Conservation (phyloP, 2,113 vertebrate genomes). For the Shinisaurus crocodilurus region DNA sequence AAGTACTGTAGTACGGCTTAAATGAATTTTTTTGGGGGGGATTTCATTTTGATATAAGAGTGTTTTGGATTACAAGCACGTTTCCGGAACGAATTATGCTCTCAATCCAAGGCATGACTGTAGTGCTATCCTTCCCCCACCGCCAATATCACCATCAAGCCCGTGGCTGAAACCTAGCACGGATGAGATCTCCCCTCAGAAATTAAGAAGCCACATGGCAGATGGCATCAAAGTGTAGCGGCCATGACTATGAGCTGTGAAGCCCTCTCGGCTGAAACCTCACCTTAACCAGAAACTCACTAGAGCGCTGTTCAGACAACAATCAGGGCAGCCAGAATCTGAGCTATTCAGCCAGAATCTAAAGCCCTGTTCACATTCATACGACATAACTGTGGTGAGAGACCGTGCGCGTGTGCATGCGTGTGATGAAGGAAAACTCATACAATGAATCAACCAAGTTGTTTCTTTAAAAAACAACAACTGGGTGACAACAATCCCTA, state of each 20-base stretch:
- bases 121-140: background rate
- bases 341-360: background rate
- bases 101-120: too few species aligned
- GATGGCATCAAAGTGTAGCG: background rate
- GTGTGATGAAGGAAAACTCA: background rate
- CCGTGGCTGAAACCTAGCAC: background rate
- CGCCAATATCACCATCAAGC: background rate
- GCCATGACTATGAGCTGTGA: too few species aligned
- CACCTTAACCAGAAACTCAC: too few species aligned
- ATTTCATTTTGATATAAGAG: too few species aligned
- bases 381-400: background rate
- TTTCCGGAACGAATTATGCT: too few species aligned
- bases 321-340: background rate
- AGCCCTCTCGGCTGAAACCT: background rate
- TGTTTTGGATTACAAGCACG: too few species aligned
- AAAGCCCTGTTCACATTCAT: background rate
- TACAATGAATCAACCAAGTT: background rate
- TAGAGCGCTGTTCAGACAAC: background rate
- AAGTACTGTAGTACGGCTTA: too few species aligned
- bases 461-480: background rate
- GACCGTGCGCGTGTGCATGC: background rate
- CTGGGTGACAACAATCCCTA: background rate
- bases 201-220: background rate
- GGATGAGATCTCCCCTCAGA: background rate
- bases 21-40: too few species aligned